A percentile compares a stretch with the other conserved stretches of the same genome.
phyloP scores from a whole-genome alignment of 2,113 vertebrate species.

The Suncus etruscus region DNA sequence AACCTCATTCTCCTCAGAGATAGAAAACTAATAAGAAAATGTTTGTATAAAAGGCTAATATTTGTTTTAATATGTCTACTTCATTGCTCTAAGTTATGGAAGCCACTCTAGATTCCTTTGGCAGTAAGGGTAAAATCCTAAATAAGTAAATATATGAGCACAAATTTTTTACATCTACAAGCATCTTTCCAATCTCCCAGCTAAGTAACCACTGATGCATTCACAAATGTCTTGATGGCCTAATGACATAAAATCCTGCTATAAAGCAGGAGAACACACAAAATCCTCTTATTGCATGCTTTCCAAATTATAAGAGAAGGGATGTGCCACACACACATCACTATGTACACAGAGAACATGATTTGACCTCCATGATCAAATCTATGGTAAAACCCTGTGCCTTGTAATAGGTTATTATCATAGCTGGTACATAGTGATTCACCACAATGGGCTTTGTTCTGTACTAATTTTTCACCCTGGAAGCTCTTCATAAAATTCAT shows the following conservation, averaged over 20 bases:
- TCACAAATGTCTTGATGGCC: constrained; percentile 70
- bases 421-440: constrained; percentile 64
- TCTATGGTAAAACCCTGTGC: constrained; percentile 46
- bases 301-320: constrained; percentile 50
- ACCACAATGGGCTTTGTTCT: constrained; percentile 64
- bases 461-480: constrained; percentile 71
- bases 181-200: constrained; percentile 74
- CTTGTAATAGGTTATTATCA: constrained; percentile 62
- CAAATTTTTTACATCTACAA: constrained; percentile 63
- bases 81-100: constrained; percentile 73
- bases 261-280: constrained; percentile 49
- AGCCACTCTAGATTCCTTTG: constrained; percentile 49
- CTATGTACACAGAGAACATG: constrained; percentile 53
- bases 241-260: constrained; percentile 45
- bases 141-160: constrained; percentile 73
- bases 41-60: constrained; percentile 83
- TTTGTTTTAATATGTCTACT: constrained; percentile 84
- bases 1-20: constrained; percentile 79
- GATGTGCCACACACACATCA: neutral
- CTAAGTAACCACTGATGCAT: constrained; percentile 57
- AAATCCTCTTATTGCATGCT: neutral
- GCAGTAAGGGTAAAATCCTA: constrained; percentile 63
- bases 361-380: constrained; percentile 63
- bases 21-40: constrained; percentile 81
- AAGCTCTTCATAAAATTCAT: constrained; percentile 68